These are phyloP conservation scores for Capricornis sumatraensis DNA, from an alignment of 2,113 vertebrate genomes.

Conservation along the genomic window DNA sequence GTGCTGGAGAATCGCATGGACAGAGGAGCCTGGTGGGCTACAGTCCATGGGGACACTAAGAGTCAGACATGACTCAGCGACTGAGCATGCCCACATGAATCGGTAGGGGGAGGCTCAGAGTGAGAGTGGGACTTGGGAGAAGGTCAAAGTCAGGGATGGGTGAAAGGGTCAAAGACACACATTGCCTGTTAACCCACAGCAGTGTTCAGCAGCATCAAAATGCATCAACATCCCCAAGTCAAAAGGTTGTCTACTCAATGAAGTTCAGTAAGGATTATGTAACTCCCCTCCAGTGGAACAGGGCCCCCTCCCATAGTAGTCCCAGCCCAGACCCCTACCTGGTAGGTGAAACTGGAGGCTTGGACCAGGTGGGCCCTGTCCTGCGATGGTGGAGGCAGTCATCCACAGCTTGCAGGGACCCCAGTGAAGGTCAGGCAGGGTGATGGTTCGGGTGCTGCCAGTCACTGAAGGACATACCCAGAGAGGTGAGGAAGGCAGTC, in stretches of 20 bases:
- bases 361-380: constrained; percentile 62
- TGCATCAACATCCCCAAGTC: no score
- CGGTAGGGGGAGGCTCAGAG: no score
- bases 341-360: constrained; percentile 56
- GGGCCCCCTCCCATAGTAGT: neutral
- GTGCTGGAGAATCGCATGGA: neutral
- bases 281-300: neutral
- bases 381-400: constrained; percentile 59
- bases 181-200: neutral
- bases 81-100: neutral
- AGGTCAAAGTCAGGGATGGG: neutral
- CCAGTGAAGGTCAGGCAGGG: constrained; percentile 34
- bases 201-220: neutral
- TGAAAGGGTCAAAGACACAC: neutral
- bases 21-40: neutral
- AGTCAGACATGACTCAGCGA: neutral
- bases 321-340: constrained; percentile 41
- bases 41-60: neutral
- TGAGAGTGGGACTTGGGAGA: neutral
- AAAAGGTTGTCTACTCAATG: neutral
- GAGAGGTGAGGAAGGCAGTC: neutral
- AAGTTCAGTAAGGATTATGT: neutral
- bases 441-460: neutral
- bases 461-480: constrained; percentile 63
- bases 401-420: constrained; percentile 66